Base-by-base conservation (phyloP, 2,888 invertebrate genomes). In the Crepidodera aurea region DNA sequence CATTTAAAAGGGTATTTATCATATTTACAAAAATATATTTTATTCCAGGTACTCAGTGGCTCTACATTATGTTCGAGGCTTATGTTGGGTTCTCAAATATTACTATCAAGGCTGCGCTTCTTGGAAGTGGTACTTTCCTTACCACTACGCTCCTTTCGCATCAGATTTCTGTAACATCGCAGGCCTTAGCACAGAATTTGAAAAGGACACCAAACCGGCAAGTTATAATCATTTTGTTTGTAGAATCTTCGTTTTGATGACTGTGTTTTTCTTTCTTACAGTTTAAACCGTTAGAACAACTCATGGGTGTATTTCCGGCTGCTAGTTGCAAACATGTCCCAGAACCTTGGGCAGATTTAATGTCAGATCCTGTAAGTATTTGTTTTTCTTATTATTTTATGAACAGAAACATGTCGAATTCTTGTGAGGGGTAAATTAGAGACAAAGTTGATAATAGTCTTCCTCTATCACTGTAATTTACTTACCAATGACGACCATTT, bases 111-210 rank as follows among this genome's bases (percentile, higher is more conserved):
- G 99, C 54, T 99, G 98, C 83, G 94, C 96, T 29, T 96, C 95
- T 13, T 99, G 99, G 99, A 94, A 98, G 83, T 99, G 99, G 99
- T 99, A 97, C 84, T 99, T 96, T 82, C 99, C 99, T 0, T 99
- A 96, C 82, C 99, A 99, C 83, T 99, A 99, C 84, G 98, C 99
- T 13, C 99, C 99, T 5, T 99, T 99, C 83, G 99, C 99, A 2
- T 98, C 98, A 0, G 99, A 99, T 84, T 99, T 99, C 83, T 87
- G 94, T 62, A 93, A 96, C 78, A 91, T 99, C 58, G 88, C 88
- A 56, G 92, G 93, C 0, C 83, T 96, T 0, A 90, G 92, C 44
- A 93, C 93, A 1, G 88, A 90, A 78, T 99, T 99, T 81, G 93
- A 94, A 78, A 89, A 85, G 75, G 90, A 89, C 55, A 97, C 98